These are phyloP conservation scores for Actenoides hombroni DNA, from an alignment of 2,113 vertebrate genomes.

Conservation along the genomic window DNA sequence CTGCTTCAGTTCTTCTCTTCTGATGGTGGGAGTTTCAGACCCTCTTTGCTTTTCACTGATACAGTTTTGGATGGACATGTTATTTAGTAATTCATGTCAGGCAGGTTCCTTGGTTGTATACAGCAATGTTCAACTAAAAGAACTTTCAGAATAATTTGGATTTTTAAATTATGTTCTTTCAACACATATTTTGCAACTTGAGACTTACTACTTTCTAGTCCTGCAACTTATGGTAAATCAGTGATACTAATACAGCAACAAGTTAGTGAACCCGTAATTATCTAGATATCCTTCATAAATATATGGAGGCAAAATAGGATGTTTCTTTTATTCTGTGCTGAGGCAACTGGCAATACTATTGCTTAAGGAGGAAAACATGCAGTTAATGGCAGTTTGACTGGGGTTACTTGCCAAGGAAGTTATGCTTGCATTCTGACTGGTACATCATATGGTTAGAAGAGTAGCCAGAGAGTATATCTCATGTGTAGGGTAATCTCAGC, in stretches of 20 bases:
- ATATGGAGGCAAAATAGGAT: not conserved
- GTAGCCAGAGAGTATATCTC: not conserved
- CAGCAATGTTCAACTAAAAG: not conserved
- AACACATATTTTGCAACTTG: not conserved
- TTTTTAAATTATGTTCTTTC: not conserved
- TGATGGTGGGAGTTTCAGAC: too few relatives aligned
- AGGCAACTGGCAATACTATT: not conserved
- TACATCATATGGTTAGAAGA: not conserved
- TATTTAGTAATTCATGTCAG: too few relatives aligned
- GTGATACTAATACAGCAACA: not conserved
- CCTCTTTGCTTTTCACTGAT: too few relatives aligned
- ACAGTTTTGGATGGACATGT: too few relatives aligned
- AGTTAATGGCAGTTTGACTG: not conserved
- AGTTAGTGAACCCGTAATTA: not conserved
- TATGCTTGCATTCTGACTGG: not conserved
- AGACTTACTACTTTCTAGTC: not conserved
- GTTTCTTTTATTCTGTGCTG: not conserved
- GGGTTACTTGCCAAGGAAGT: not conserved
- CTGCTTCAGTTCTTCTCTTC: too few relatives aligned
- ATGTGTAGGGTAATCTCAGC: not conserved
- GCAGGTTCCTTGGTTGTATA: not conserved
- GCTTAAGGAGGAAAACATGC: not conserved
- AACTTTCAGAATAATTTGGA: not conserved
- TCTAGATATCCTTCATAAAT: not conserved
- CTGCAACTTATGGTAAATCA: not conserved